phyloP scores from a whole-genome alignment of 2,888 invertebrate species.

The Tachystola acroxantha region DNA sequence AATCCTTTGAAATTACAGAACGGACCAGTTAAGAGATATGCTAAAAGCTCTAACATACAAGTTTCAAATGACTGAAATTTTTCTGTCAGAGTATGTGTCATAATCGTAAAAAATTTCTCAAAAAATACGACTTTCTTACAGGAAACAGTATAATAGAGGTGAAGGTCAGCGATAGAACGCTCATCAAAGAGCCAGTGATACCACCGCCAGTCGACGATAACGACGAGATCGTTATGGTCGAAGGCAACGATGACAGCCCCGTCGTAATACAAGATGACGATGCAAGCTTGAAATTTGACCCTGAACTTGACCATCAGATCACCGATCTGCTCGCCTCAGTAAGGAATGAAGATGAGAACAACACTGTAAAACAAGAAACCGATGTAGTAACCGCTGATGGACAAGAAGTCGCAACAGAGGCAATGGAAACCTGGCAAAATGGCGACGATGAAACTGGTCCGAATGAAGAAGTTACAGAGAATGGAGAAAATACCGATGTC shows the following conservation, averaged over 20 bases:
- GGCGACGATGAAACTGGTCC: conserved; percentile 2
- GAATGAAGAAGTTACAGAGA: not conserved
- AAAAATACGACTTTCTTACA: no score
- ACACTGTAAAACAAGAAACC: not conserved
- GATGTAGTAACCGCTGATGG: conserved; percentile 4
- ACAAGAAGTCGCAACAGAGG: not conserved
- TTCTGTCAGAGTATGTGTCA: no score
- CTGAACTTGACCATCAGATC: conserved; percentile 44
- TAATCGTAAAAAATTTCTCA: no score
- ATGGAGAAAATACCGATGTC: not conserved
- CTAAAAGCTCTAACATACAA: no score
- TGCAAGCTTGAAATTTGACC: not conserved
- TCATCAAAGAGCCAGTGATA: not conserved
- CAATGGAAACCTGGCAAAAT: conserved; percentile 5
- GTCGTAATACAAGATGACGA: not conserved
- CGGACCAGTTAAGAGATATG: no score
- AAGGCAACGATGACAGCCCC: not conserved
- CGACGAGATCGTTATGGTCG: conserved; percentile 7
- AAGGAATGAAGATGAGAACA: conserved; percentile 26
- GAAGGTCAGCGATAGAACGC: conserved; percentile 28
- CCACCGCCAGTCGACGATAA: conserved; percentile 1
- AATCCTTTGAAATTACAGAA: no score
- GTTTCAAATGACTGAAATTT: no score
- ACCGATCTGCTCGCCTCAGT: conserved; percentile 42
- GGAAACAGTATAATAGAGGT: conserved; percentile 37